Percentiles rank a stretch among this genome's conserved stretches.
Evolutionary conservation across 1,140 invertebrate species (phyloP).

Genomic region (Trachelipus rathkii): DNA sequence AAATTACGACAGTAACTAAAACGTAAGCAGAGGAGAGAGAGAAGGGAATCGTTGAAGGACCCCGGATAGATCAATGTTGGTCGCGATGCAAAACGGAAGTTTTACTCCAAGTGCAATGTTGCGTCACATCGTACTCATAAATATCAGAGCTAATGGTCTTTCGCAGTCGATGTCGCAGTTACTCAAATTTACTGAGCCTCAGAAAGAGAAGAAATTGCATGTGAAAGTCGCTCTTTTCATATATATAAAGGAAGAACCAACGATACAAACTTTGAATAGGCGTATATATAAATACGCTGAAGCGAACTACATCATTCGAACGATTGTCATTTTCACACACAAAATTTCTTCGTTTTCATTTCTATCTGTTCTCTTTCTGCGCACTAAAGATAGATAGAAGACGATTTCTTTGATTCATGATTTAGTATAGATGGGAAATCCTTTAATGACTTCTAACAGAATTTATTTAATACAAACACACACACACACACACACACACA

Average conservation of each 20-base stretch:
- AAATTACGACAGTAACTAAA: constrained; percentile 8
- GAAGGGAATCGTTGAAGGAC: constrained; percentile 35
- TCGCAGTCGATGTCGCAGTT: neutral
- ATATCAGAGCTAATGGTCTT: neutral
- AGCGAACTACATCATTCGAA: neutral
- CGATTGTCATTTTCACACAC: neutral
- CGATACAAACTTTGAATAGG: neutral
- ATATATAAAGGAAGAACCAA: neutral
- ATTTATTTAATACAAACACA: no score
- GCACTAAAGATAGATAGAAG: no score
- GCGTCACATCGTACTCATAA: neutral
- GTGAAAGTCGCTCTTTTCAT: constrained; percentile 1
- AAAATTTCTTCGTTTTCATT: no score
- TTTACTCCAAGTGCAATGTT: constrained; percentile 3
- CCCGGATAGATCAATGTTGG: constrained; percentile 7
- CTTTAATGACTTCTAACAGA: no score
- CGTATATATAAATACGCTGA: neutral
- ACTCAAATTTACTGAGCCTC: neutral
- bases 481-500: no score
- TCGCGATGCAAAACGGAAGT: neutral
- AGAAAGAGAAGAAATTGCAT: neutral
- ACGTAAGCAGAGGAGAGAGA: constrained; percentile 30
- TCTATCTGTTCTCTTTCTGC: no score
- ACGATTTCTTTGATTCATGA: no score
- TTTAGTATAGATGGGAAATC: no score